phyloP scores from a whole-genome alignment of 2,888 invertebrate genomes.

The Tinea semifulvella region DNA sequence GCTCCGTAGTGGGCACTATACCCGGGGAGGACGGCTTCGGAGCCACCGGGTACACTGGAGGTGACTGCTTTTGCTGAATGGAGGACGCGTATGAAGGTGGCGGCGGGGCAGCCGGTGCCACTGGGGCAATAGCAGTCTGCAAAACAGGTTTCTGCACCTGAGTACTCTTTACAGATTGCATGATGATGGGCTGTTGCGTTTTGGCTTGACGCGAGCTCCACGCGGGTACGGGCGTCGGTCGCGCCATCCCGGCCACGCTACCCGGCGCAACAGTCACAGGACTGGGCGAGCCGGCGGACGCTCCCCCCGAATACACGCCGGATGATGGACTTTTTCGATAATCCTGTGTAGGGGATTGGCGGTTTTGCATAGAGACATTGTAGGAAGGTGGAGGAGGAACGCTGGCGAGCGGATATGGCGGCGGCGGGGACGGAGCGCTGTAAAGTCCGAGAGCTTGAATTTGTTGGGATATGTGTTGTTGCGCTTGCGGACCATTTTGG shows the following conservation, averaged over 20 bases:
- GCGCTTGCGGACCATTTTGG: conserved; percentile 81
- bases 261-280: conserved; percentile 74
- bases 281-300: conserved; percentile 85
- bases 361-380: conserved; percentile 84
- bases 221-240: conserved; percentile 84
- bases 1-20: conserved; percentile 82
- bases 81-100: conserved; percentile 86
- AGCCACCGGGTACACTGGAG: conserved; percentile 60
- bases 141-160: conserved; percentile 94
- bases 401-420: conserved; percentile 71
- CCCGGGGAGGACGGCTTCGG: conserved; percentile 50
- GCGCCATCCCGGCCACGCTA: conserved; percentile 71
- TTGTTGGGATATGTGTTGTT: conserved; percentile 88
- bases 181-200: conserved; percentile 92
- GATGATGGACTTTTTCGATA: conserved; percentile 88
- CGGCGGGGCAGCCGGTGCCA: conserved; percentile 76
- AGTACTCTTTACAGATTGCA: conserved; percentile 96
- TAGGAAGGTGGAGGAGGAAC: conserved; percentile 85
- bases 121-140: conserved; percentile 95
- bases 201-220: conserved; percentile 89
- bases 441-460: conserved; percentile 87
- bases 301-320: conserved; percentile 84
- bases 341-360: conserved; percentile 87
- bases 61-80: conserved; percentile 78
- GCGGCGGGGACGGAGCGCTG: conserved; percentile 74